Conservation (phyloP, 2,797 vertebrate genomes). For the Selene dorsalis region DNA sequence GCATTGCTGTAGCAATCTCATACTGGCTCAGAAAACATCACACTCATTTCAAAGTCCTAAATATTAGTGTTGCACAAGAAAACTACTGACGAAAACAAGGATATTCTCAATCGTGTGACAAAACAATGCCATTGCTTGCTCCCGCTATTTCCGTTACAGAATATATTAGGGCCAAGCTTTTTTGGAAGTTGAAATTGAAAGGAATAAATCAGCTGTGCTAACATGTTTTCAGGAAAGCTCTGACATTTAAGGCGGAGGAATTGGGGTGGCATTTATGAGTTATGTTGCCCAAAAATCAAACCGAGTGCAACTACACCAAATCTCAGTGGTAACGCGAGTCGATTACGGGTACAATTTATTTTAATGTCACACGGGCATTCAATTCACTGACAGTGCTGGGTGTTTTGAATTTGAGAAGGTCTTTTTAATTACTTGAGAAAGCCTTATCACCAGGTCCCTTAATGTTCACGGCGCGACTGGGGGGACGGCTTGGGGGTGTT, state of each 20-base stretch:
- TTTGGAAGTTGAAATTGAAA: background rate
- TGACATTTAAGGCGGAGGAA: background rate
- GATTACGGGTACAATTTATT: background rate
- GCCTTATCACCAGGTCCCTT: background rate
- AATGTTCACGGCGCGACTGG: background rate
- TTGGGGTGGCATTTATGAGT: background rate
- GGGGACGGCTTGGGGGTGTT: background rate
- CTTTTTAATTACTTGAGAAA: slow-evolving; percentile 10
- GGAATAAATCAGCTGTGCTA: background rate
- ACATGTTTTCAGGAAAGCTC: background rate
- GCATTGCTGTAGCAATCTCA: slow-evolving; percentile 23
- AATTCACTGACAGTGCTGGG: background rate
- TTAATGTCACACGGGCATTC: background rate
- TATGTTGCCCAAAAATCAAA: background rate
- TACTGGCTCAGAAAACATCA: slow-evolving; percentile 17
- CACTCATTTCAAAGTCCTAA: slow-evolving; percentile 5
- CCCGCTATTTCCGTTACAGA: background rate
- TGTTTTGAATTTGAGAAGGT: background rate
- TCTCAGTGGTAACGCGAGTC: background rate
- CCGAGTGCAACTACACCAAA: background rate
- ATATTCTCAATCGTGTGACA: background rate
- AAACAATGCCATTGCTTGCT: background rate
- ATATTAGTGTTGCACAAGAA: slow-evolving; percentile 15
- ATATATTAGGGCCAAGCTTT: background rate
- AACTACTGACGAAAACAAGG: background rate